These are phyloP conservation scores for Procambarus virginalis DNA, from an alignment of 1,140 invertebrate species.

Conservation along the genomic window DNA sequence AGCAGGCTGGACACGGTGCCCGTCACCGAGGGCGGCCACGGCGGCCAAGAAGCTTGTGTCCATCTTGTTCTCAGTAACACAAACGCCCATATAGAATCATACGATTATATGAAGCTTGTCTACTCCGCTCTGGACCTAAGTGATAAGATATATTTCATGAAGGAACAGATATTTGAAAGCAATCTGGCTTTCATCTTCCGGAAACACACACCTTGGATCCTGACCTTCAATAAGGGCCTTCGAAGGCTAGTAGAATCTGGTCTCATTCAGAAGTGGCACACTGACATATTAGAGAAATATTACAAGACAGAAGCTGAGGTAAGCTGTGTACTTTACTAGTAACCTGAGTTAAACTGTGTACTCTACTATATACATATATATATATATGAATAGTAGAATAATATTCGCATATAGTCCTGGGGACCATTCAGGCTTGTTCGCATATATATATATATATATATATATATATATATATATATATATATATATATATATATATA, in stretches of 20 bases:
- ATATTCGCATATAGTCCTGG: too few relatives aligned
- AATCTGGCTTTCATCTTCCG: slow-evolving; percentile 46
- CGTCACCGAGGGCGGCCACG: not conserved
- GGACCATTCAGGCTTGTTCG: too few relatives aligned
- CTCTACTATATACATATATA: slow-evolving; percentile 9
- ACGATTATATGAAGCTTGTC: slow-evolving; percentile 24
- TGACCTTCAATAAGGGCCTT: not conserved
- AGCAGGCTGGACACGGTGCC: slow-evolving; percentile 6
- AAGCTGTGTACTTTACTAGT: too few relatives aligned
- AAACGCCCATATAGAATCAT: slow-evolving; percentile 32
- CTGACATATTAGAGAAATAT: not conserved
- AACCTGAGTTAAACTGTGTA: not conserved
- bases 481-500: too few relatives aligned
- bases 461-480: too few relatives aligned
- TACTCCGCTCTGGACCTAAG: slow-evolving; percentile 14
- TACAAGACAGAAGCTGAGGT: not conserved
- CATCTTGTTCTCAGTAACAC: not conserved
- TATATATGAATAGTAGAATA: too few relatives aligned
- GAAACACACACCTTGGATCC: slow-evolving; percentile 33
- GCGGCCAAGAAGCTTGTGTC: slow-evolving; percentile 31
- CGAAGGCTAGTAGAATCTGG: slow-evolving; percentile 7
- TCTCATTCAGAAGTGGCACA: slow-evolving; percentile 32
- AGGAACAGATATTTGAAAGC: slow-evolving; percentile 19
- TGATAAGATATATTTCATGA: slow-evolving; percentile 13
- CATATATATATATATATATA: too few relatives aligned